Conservation (phyloP, 2,797 vertebrate species). For the Pseudotriccus pelzelni region DNA sequence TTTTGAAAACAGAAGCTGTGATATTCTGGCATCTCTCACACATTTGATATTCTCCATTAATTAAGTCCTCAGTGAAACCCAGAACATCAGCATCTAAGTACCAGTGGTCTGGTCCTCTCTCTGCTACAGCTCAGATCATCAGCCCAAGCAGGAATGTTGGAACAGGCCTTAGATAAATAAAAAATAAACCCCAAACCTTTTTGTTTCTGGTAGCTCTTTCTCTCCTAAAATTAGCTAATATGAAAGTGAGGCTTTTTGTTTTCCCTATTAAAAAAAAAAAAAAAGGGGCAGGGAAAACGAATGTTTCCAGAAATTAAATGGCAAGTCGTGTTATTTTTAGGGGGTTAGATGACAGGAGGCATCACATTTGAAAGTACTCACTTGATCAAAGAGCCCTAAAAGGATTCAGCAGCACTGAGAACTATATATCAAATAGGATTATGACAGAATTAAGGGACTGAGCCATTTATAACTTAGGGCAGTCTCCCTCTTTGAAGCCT, state of each 20-base stretch:
- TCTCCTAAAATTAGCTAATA: not conserved
- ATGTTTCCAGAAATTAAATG: conserved; percentile 69
- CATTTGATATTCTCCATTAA: not conserved
- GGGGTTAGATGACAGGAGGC: conserved; percentile 64
- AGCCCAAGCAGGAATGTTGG: not conserved
- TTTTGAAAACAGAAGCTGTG: not conserved
- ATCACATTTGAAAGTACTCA: conserved; percentile 71
- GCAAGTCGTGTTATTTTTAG: conserved; percentile 71
- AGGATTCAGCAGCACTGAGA: conserved; percentile 73
- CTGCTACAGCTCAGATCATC: not conserved
- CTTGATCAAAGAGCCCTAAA: conserved; percentile 80
- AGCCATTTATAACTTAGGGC: conserved; percentile 76
- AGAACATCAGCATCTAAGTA: not conserved
- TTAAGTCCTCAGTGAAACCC: not conserved
- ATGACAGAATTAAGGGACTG: conserved; percentile 74
- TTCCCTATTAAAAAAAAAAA: not conserved
- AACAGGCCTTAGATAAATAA: not conserved
- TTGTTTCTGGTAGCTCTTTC: not conserved
- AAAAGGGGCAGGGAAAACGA: not conserved
- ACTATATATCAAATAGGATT: conserved; percentile 80
- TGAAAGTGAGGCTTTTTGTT: not conserved
- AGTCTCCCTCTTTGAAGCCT: conserved; percentile 76
- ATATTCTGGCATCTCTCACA: not conserved
- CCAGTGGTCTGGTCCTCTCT: not conserved
- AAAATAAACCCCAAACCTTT: not conserved